Evolutionary conservation across 2,888 invertebrate genomes (phyloP).

Genomic region (Drosophila hamatofila): DNA sequence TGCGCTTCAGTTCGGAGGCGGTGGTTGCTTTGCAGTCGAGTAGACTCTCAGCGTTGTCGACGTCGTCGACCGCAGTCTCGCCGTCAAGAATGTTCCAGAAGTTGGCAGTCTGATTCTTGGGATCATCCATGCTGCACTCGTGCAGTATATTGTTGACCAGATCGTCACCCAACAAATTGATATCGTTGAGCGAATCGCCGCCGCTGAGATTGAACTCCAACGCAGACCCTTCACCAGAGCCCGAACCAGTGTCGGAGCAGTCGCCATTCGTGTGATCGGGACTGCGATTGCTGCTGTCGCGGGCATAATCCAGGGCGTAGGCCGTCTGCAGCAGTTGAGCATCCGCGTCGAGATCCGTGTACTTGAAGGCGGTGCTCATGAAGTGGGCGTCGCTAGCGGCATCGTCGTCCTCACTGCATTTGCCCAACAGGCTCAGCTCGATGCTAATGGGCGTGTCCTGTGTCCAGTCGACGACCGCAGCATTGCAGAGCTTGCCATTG

Average conservation of each 20-base stretch:
- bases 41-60: slow-evolving; percentile 74
- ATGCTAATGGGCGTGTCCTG: slow-evolving; percentile 83
- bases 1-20: slow-evolving; percentile 66
- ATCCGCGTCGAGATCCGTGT: slow-evolving; percentile 83
- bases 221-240: slow-evolving; percentile 71
- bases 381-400: slow-evolving; percentile 65
- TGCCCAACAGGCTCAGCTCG: slow-evolving; percentile 81
- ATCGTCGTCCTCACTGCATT: slow-evolving; percentile 22
- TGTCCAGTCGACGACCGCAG: slow-evolving; percentile 80
- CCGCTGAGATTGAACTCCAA: slow-evolving; percentile 84
- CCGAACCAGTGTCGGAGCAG: slow-evolving; percentile 70
- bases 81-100: slow-evolving; percentile 85
- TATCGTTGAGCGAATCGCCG: slow-evolving; percentile 84
- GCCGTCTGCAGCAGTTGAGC: slow-evolving; percentile 81
- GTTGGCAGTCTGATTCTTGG: slow-evolving; percentile 84
- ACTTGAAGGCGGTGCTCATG: slow-evolving; percentile 82
- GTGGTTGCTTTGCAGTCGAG: slow-evolving; percentile 81
- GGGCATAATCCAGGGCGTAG: slow-evolving; percentile 69
- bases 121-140: slow-evolving; percentile 85
- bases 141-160: slow-evolving; percentile 85
- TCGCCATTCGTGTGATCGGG: slow-evolving; percentile 66
- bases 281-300: slow-evolving; percentile 74
- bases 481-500: slow-evolving; percentile 53
- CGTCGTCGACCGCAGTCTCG: slow-evolving; percentile 81
- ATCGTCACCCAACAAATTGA: slow-evolving; percentile 84